Evolutionary conservation across 2,797 vertebrate genomes (phyloP).

Genomic region (Gila robusta): DNA sequence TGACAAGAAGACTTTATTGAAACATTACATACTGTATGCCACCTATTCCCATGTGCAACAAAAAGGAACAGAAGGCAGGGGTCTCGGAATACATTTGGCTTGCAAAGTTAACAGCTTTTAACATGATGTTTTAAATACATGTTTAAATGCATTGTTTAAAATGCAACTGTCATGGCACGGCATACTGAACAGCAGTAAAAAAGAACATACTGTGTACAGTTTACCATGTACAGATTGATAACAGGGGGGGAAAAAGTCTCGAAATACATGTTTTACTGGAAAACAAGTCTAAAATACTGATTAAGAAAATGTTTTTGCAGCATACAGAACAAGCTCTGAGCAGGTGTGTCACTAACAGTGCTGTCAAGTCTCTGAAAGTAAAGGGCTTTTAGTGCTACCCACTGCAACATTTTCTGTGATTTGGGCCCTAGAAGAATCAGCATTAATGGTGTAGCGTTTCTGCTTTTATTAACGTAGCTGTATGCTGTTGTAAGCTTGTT

Average conservation of each 20-base stretch:
- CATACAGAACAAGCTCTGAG: background rate
- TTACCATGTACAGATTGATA: background rate
- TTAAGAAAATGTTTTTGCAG: background rate
- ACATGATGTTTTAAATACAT: background rate
- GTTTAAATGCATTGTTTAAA: background rate
- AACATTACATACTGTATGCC: background rate
- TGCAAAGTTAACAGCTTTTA: background rate
- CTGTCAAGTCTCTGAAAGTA: conserved; percentile 7
- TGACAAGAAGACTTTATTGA: no score
- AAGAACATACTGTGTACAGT: background rate
- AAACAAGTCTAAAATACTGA: background rate
- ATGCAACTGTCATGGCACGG: background rate
- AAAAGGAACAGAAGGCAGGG: background rate
- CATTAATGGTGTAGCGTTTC: background rate
- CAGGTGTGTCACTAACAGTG: background rate
- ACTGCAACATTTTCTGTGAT: background rate
- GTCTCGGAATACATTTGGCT: background rate
- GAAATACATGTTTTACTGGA: background rate
- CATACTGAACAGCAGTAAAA: background rate
- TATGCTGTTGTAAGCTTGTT: conserved; percentile 13
- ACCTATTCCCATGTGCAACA: background rate
- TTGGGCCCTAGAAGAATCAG: no score
- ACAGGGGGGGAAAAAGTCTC: background rate
- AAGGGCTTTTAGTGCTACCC: background rate
- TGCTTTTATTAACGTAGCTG: background rate